phyloP scores from a whole-genome alignment of 2,888 invertebrate genomes.

The Parnassius smintheus region DNA sequence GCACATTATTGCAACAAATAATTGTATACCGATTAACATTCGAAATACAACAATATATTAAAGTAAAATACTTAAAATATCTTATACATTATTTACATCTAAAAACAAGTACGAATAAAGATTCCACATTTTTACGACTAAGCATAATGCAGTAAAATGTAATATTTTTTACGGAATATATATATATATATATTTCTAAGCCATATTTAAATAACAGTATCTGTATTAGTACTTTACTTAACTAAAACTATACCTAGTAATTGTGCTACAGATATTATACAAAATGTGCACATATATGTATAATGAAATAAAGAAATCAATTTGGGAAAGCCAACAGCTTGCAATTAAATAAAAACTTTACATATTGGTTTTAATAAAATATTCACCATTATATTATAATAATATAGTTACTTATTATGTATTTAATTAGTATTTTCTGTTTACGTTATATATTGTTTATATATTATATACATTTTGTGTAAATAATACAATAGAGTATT shows the following conservation, averaged over 20 bases:
- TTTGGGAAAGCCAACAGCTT: slow-evolving; percentile 37
- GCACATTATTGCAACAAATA: slow-evolving; percentile 35
- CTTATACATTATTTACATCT: slow-evolving; percentile 39
- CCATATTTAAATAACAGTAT: slow-evolving; percentile 12
- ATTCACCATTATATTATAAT: slow-evolving; percentile 10
- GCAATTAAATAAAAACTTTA: not conserved
- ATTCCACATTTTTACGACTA: slow-evolving; percentile 39
- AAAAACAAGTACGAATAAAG: slow-evolving; percentile 32
- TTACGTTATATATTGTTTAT: slow-evolving; percentile 7
- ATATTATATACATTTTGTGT: slow-evolving; percentile 14
- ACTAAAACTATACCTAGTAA: slow-evolving; percentile 31
- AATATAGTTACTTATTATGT: slow-evolving; percentile 20
- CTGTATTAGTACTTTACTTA: slow-evolving; percentile 2
- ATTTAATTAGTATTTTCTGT: slow-evolving; percentile 15
- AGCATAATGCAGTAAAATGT: slow-evolving; percentile 3
- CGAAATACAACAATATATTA: slow-evolving; percentile 50
- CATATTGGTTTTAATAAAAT: slow-evolving; percentile 2
- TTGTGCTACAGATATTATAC: slow-evolving; percentile 42
- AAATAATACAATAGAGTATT: slow-evolving; percentile 24
- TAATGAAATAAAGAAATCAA: slow-evolving; percentile 31
- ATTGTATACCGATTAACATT: slow-evolving; percentile 8
- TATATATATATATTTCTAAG: not conserved
- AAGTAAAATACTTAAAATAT: slow-evolving; percentile 37
- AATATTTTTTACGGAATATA: not conserved
- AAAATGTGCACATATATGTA: slow-evolving; percentile 40